Evolutionary conservation across 2,888 invertebrate genomes (phyloP).

Genomic region (Ennomos fuscantarius): DNA sequence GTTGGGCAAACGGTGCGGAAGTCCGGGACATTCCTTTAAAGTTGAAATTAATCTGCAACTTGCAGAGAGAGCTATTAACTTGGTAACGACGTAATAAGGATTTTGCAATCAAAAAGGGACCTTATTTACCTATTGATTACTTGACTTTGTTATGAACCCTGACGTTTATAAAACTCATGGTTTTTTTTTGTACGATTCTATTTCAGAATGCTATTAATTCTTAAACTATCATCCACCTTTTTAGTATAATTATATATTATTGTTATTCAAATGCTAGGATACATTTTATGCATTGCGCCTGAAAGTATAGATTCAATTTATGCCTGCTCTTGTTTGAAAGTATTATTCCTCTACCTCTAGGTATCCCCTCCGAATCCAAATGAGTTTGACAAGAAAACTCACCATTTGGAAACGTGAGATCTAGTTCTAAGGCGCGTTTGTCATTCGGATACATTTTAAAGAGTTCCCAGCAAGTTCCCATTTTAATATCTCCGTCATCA

Average conservation of each 20-base stretch:
- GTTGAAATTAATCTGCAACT: constrained; percentile 41
- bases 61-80: constrained; percentile 9
- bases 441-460: constrained; percentile 58
- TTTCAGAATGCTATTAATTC: no score
- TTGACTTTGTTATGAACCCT: no score
- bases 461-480: constrained; percentile 62
- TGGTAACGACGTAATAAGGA: constrained; percentile 10
- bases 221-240: no score
- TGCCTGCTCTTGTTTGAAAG: no score
- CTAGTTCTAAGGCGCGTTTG: constrained; percentile 48
- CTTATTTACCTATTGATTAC: no score
- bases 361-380: constrained; percentile 31
- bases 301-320: no score
- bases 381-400: constrained; percentile 44
- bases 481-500: constrained; percentile 75
- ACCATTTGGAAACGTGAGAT: constrained; percentile 56
- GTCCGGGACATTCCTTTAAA: constrained; percentile 43
- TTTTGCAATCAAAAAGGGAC: constrained; percentile 10
- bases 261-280: no score
- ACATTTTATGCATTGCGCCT: no score
- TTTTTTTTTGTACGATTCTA: no score
- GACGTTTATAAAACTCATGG: no score
- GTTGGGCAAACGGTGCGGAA: constrained; percentile 24
- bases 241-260: no score
- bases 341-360: no score